These are phyloP conservation scores for Lagopus leucura DNA, from an alignment of 2,113 vertebrate species.

Conservation along the genomic window DNA sequence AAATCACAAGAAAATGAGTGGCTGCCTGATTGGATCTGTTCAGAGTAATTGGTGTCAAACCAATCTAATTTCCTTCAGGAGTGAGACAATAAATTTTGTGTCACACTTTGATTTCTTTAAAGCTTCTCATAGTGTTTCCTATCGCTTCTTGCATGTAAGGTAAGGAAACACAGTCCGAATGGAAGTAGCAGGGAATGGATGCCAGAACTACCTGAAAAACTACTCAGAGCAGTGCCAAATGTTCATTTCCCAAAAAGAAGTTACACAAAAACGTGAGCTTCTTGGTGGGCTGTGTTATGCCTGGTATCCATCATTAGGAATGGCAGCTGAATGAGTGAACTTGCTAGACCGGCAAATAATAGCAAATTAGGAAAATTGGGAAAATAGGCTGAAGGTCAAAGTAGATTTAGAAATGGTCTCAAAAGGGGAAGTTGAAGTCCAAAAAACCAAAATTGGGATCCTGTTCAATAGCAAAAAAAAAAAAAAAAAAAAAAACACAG, in stretches of 20 bases:
- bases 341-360: not conserved
- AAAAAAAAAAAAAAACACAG: not conserved
- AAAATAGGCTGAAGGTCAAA: not conserved
- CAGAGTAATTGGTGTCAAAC: slow-evolving; percentile 42
- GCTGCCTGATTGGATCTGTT: not conserved
- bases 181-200: not conserved
- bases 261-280: not conserved
- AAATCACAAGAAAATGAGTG: not conserved
- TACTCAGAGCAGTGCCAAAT: not conserved
- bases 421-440: not conserved
- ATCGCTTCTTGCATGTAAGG: not conserved
- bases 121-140: not conserved
- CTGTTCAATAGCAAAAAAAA: not conserved
- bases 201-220: not conserved
- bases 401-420: not conserved
- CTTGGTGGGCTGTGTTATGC: not conserved
- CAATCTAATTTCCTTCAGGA: not conserved
- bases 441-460: not conserved
- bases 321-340: not conserved
- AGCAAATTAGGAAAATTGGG: not conserved
- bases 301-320: not conserved
- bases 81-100: slow-evolving; percentile 20
- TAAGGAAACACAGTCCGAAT: not conserved
- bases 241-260: not conserved
- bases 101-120: not conserved